phyloP scores from a whole-genome alignment of 2,888 invertebrate genomes.

The Malthinus seriepunctatus region DNA sequence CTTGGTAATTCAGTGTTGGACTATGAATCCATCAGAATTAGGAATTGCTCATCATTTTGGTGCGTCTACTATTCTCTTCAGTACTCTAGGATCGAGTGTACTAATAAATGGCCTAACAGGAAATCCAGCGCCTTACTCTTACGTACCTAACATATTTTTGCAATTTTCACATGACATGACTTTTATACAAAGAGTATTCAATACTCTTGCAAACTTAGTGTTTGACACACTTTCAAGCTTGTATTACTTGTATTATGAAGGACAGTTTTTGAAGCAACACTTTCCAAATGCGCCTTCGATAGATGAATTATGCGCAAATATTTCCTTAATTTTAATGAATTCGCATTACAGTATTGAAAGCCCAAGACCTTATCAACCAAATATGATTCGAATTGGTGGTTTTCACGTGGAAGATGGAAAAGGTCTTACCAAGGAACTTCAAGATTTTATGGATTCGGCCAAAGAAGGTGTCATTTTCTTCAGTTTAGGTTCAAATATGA shows the following conservation, averaged over 20 bases:
- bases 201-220: slow-evolving; percentile 27
- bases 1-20: slow-evolving; percentile 38
- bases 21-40: slow-evolving; percentile 41
- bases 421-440: slow-evolving; percentile 51
- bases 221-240: neutral
- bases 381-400: slow-evolving; percentile 63
- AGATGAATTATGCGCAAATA: slow-evolving; percentile 23
- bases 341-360: slow-evolving; percentile 58
- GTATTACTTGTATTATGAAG: neutral
- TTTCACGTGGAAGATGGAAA: slow-evolving; percentile 50
- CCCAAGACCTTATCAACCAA: slow-evolving; percentile 59
- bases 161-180: slow-evolving; percentile 39
- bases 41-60: slow-evolving; percentile 40
- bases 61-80: slow-evolving; percentile 38
- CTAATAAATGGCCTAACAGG: slow-evolving; percentile 33
- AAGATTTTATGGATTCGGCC: slow-evolving; percentile 59
- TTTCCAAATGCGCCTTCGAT: slow-evolving; percentile 33
- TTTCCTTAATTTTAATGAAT: slow-evolving; percentile 40
- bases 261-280: slow-evolving; percentile 26
- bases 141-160: slow-evolving; percentile 40
- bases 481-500: slow-evolving; percentile 64
- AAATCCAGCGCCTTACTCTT: slow-evolving; percentile 41
- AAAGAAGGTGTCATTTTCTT: slow-evolving; percentile 61
- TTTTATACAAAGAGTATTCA: slow-evolving; percentile 41
- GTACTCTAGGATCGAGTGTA: slow-evolving; percentile 28